phyloP scores from a whole-genome alignment of 2,888 invertebrate species.

The Stenurella melanura region DNA sequence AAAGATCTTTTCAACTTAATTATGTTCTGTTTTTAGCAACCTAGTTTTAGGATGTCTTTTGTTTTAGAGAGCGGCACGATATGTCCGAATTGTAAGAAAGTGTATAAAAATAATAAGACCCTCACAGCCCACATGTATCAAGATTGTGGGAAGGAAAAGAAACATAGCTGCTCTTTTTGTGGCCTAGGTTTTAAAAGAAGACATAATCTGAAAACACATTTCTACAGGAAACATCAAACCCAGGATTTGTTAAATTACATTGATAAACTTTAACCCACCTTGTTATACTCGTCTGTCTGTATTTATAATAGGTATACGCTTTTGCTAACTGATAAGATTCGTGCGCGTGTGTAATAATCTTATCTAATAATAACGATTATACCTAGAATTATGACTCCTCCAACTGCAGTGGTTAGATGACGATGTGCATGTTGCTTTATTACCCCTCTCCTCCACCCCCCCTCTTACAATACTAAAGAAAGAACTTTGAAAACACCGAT shows the following conservation, averaged over 20 bases:
- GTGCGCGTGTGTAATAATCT: too few species aligned
- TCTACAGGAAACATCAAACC: constrained; percentile 50
- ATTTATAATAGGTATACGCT: too few species aligned
- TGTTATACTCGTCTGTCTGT: too few species aligned
- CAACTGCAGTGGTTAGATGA: too few species aligned
- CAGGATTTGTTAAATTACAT: background rate
- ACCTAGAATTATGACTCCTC: too few species aligned
- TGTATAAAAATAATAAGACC: constrained; percentile 58
- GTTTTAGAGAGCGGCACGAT: constrained; percentile 20
- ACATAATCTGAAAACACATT: constrained; percentile 57
- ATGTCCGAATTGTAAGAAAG: constrained; percentile 59
- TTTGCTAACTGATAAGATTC: too few species aligned
- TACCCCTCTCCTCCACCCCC: too few species aligned
- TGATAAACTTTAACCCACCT: background rate
- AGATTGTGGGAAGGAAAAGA: constrained; percentile 68
- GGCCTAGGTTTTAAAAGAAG: constrained; percentile 56
- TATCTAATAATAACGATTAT: too few species aligned
- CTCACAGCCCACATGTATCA: constrained; percentile 59
- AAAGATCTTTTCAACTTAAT: background rate
- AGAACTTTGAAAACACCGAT: too few species aligned
- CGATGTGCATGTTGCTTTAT: too few species aligned
- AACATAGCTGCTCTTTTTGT: constrained; percentile 60
- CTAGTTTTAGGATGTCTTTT: background rate
- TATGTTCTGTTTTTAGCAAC: background rate
- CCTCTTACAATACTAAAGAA: too few species aligned